These are phyloP conservation scores for Ivindomyrus marchei DNA, from an alignment of 2,113 vertebrate species.

Conservation along the genomic window DNA sequence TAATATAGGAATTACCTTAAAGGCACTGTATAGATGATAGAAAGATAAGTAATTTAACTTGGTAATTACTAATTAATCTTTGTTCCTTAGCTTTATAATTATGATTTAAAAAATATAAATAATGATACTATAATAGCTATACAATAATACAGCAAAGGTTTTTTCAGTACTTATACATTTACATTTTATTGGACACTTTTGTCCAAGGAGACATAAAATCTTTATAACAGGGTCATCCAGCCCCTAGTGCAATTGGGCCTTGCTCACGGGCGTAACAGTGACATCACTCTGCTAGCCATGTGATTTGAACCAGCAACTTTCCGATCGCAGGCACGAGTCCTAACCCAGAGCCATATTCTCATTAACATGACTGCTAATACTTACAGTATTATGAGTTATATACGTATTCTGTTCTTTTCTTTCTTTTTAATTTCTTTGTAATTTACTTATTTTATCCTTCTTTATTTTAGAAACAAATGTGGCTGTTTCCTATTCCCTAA, in stretches of 20 bases:
- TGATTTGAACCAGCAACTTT: not conserved
- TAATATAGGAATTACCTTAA: not conserved
- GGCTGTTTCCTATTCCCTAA: not conserved
- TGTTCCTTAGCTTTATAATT: not conserved
- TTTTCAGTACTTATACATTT: not conserved
- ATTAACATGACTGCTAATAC: not conserved
- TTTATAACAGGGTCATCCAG: not conserved
- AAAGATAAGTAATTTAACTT: not conserved
- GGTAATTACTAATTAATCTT: not conserved
- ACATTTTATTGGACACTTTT: not conserved
- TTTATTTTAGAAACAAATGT: not conserved
- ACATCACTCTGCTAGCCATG: not conserved
- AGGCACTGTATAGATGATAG: not conserved
- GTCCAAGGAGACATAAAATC: not conserved
- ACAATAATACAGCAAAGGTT: not conserved
- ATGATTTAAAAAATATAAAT: not conserved
- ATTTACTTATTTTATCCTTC: not conserved
- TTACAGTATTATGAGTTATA: not conserved
- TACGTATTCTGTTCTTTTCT: not conserved
- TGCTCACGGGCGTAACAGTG: not conserved
- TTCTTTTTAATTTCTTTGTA: not conserved
- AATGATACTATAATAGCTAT: not conserved
- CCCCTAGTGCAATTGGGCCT: not conserved
- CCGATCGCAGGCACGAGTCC: not conserved
- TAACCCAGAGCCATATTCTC: not conserved